phyloP scores from a whole-genome alignment of 2,113 vertebrate genomes.

The Hemiprocne comata region DNA sequence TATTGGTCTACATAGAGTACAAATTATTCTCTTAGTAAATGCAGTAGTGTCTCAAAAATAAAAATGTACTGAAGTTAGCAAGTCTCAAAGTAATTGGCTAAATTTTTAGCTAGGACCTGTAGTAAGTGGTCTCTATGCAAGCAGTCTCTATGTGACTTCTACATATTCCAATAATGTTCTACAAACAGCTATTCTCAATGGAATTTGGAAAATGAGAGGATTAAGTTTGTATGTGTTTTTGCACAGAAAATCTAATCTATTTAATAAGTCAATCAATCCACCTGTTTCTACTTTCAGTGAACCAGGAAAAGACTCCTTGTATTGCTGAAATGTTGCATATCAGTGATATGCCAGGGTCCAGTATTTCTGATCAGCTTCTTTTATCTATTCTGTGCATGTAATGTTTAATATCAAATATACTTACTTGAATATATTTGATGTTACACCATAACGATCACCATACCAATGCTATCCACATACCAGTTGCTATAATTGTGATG shows the following conservation, averaged over 20 bases:
- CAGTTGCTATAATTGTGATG: fast-evolving
- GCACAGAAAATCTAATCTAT: neutral
- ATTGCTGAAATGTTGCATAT: neutral
- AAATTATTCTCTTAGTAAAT: neutral
- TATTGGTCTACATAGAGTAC: neutral
- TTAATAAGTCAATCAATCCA: neutral
- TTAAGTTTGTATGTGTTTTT: neutral
- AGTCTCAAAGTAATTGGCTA: neutral
- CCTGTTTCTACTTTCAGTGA: neutral
- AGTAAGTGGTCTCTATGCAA: neutral
- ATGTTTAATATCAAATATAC: neutral
- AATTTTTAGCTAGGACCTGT: neutral
- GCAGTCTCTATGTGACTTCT: neutral
- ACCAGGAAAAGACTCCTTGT: neutral
- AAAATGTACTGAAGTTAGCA: neutral
- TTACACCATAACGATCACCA: neutral
- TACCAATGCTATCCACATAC: neutral
- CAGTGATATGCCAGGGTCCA: neutral
- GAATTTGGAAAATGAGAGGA: neutral
- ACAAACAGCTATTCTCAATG: neutral
- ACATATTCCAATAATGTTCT: neutral
- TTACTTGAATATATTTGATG: neutral
- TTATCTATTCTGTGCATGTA: neutral
- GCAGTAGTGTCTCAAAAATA: neutral
- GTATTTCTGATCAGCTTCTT: neutral